Conservation (phyloP, 2,113 vertebrate genomes). For the Lepisosteus osseus region DNA sequence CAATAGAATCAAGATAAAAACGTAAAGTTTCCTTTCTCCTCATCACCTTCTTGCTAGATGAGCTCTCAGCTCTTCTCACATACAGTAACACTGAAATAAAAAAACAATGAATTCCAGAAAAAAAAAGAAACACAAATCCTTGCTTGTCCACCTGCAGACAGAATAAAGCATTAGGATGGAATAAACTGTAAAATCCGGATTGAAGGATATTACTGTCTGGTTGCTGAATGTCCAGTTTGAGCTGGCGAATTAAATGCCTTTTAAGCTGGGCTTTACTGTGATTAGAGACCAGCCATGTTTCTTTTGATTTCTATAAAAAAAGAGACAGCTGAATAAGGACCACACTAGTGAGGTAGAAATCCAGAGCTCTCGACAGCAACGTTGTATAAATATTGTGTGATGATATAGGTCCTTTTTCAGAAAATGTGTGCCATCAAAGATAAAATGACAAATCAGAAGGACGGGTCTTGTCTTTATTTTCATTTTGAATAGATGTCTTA, state of each 20-base stretch:
- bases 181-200: slow-evolving; percentile 28
- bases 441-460: too few species aligned
- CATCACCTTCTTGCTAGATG: background rate
- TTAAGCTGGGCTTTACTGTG: slow-evolving; percentile 11
- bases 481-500: too few species aligned
- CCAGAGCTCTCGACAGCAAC: too few species aligned
- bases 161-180: slow-evolving; percentile 8
- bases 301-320: background rate
- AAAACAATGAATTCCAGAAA: background rate
- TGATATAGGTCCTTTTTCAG: too few species aligned
- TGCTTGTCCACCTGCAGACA: slow-evolving; percentile 19
- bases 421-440: too few species aligned
- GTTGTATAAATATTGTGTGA: too few species aligned
- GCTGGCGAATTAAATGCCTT: slow-evolving; percentile 21
- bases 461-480: too few species aligned
- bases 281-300: background rate
- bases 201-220: slow-evolving; percentile 34
- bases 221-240: slow-evolving; percentile 9
- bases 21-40: background rate
- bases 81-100: background rate
- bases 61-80: background rate
- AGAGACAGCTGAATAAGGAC: background rate
- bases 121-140: background rate
- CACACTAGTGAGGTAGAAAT: too few species aligned
- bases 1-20: too few species aligned